phyloP scores from a whole-genome alignment of 2,797 vertebrate genomes.

The Adrianichthys oophorus region DNA sequence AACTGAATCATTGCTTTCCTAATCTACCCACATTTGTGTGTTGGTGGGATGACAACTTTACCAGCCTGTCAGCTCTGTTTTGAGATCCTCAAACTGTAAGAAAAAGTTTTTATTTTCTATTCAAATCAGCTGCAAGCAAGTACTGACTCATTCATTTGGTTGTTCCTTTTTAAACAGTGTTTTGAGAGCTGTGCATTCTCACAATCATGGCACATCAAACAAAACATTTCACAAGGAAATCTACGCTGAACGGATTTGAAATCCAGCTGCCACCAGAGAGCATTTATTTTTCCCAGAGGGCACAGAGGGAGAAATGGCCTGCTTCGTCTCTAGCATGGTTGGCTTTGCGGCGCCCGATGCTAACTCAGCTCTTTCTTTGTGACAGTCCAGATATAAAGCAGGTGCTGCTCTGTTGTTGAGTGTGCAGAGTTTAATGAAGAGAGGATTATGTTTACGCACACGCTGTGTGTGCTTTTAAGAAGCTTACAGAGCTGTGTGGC shows the following conservation, averaged over 20 bases:
- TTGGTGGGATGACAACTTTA: no score
- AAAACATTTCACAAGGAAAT: neutral
- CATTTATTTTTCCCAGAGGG: conserved; percentile 32
- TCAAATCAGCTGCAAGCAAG: conserved; percentile 10
- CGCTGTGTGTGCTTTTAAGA: conserved; percentile 51
- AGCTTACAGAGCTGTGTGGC: conserved; percentile 65
- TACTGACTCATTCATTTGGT: conserved; percentile 18
- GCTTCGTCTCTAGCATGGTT: conserved; percentile 21
- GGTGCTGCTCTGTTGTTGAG: conserved; percentile 46
- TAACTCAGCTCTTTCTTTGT: conserved; percentile 59
- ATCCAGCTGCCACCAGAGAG: conserved; percentile 13
- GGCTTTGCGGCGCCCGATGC: conserved; percentile 31
- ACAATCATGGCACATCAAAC: no score
- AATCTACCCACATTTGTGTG: no score
- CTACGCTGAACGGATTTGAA: neutral
- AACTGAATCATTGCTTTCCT: no score
- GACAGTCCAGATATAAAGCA: conserved; percentile 47
- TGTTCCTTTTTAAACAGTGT: neutral
- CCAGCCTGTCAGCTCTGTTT: conserved; percentile 17
- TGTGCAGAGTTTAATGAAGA: conserved; percentile 53
- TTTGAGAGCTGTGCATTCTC: neutral
- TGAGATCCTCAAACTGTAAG: neutral
- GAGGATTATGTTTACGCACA: conserved; percentile 52
- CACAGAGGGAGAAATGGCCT: conserved; percentile 30
- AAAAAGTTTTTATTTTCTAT: conserved; percentile 1